A percentile compares a stretch with the other conserved stretches of the same genome.
These are phyloP conservation scores for Lasioglossum leucozonium DNA, from an alignment of 2,888 invertebrate species.

Conservation along the genomic window DNA sequence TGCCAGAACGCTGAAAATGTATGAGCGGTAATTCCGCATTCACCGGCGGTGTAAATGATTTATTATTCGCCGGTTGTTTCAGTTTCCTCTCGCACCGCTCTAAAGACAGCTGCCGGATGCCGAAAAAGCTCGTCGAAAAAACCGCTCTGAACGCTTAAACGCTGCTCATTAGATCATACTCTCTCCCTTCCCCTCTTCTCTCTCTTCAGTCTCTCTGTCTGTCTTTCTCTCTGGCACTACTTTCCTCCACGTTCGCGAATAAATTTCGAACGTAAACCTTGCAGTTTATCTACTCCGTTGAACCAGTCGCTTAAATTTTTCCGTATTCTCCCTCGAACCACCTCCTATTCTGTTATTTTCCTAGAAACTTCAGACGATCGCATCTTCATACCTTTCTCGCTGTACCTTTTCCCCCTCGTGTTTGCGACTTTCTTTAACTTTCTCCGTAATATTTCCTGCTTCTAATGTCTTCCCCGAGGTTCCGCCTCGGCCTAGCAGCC, in stretches of 20 bases:
- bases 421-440: neutral
- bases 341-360: slow-evolving; percentile 1
- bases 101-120: neutral
- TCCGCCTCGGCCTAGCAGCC: neutral
- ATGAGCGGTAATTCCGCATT: slow-evolving; percentile 48
- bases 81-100: neutral
- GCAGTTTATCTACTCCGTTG: neutral
- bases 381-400: neutral
- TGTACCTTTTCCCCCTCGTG: neutral
- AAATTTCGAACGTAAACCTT: neutral
- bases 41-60: slow-evolving; percentile 34
- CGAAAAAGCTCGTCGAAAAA: neutral
- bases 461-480: neutral
- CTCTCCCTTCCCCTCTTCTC: neutral
- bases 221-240: neutral
- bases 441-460: slow-evolving; percentile 3
- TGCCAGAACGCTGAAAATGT: slow-evolving; percentile 50
- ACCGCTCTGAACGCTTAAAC: neutral
- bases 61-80: slow-evolving; percentile 30
- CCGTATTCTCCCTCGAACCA: neutral
- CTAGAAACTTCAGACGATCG: slow-evolving; percentile 1
- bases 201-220: neutral
- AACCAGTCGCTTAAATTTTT: slow-evolving; percentile 1
- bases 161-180: neutral
- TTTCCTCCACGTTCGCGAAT: neutral